Conservation (phyloP, 2,888 invertebrate species). For the Andrena flavipes region DNA sequence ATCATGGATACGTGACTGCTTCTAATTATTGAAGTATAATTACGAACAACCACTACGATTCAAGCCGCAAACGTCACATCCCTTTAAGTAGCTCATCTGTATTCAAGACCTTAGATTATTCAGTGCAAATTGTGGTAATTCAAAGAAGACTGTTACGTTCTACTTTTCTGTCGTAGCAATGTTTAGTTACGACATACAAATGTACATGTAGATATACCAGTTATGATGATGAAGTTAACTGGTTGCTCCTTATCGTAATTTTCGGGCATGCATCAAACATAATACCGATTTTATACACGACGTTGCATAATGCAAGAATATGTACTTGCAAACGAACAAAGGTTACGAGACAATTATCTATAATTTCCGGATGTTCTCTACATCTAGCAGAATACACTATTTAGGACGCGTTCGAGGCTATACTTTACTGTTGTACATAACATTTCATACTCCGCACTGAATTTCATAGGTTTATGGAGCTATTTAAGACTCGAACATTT, state of each 20-base stretch:
- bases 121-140: background rate
- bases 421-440: background rate
- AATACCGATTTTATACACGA: background rate
- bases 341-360: slow-evolving; percentile 24
- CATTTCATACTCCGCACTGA: too few relatives aligned
- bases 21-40: too few relatives aligned
- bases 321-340: background rate
- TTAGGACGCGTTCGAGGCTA: background rate
- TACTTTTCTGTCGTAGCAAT: background rate
- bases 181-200: background rate
- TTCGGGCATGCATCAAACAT: background rate
- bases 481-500: too few relatives aligned
- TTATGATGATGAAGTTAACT: background rate
- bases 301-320: slow-evolving; percentile 24
- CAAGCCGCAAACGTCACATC: background rate
- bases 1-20: too few relatives aligned
- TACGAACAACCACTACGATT: too few relatives aligned
- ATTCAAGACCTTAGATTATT: background rate
- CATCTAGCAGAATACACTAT: background rate
- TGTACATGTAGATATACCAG: background rate
- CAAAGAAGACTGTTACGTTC: background rate
- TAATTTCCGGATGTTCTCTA: slow-evolving; percentile 1
- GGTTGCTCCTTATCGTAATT: background rate
- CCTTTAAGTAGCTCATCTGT: background rate
- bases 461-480: too few relatives aligned